Percentiles rank a stretch among this genome's conserved stretches.
phyloP scores from a whole-genome alignment of 2,113 vertebrate genomes.

The Xenopus laevis region DNA sequence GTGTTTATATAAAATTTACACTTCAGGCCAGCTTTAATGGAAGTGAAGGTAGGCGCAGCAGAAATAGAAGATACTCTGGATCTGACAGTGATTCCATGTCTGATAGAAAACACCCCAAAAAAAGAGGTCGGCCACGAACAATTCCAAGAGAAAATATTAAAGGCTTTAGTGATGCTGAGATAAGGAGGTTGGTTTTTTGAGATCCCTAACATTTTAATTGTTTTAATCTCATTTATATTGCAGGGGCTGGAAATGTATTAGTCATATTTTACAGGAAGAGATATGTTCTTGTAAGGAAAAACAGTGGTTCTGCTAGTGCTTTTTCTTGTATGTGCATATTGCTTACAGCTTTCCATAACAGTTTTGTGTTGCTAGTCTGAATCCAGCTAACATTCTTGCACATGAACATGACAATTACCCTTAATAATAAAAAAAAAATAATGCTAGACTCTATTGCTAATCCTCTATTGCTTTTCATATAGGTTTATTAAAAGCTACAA shows the following conservation, averaged over 20 bases:
- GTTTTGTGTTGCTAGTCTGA: no score
- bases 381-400: no score
- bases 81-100: constrained; percentile 93
- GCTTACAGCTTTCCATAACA: no score
- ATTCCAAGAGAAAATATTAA: constrained; percentile 97
- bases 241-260: no score
- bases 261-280: no score
- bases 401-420: no score
- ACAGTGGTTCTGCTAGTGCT: no score
- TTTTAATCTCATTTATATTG: no score
- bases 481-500: constrained; percentile 99
- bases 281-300: no score
- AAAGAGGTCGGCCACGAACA: constrained; percentile 90
- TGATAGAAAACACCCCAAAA: constrained; percentile 91
- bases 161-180: constrained; percentile 96
- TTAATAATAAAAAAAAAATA: no score
- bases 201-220: background rate
- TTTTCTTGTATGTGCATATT: no score
- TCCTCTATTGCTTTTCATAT: constrained; percentile 8
- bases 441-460: no score
- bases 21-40: constrained; percentile 86
- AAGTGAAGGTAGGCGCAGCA: constrained; percentile 77
- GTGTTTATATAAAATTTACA: constrained; percentile 28
- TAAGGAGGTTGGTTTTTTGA: constrained; percentile 76
- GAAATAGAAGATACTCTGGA: constrained; percentile 88